Evolutionary conservation across 2,888 invertebrate species (phyloP), one percentile per base, ranked within the genome.

Genomic region (Drosophila antonietae): DNA sequence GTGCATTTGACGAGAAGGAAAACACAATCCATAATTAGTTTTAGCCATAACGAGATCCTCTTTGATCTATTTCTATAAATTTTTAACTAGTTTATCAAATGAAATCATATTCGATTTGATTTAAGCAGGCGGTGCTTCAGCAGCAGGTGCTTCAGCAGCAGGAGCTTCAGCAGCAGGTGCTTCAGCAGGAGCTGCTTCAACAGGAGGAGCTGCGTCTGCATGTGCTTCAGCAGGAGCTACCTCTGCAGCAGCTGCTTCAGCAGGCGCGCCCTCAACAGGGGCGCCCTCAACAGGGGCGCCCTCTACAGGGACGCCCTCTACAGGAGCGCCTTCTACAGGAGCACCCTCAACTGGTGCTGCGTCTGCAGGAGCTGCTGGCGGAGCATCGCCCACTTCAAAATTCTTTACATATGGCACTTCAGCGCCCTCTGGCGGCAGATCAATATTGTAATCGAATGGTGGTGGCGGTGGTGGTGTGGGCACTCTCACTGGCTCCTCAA

Each of bases 361-460:
- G n/a, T 41, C 55, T 23, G 82, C 91, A 23, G 58, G 61, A 15
- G 61, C 86, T 57, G 77, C 71, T 9, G 61, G 44, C n/a, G 83
- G 18, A 15, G 77, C 47, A 47, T 89, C 90, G n/a, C 78, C 83
- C 41, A 83, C 84, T 57, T 92, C 93, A 63, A 87, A 92, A 61
- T 93, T 93, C 80, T 91, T 92, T 12, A 93, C 93, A 78, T 92
- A 93, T 53, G 93, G 93, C 47, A 93, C 93, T 77, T 93, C 93
- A 75, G 93, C 93, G 73, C 93, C 93, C 75, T 93, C 93, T 84
- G 93, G 93, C 65, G 93, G 93, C 83, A 93, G 89, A 79, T 93
- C 93, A 70, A 91, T 91, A 15, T 90, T 80, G 80, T 93, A 93
- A 68, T 93, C 93, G 58, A 93, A 93, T 91, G 93, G 93, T 86